Percentiles rank a stretch among this genome's conserved stretches.
Evolutionary conservation across 2,888 invertebrate genomes (phyloP).

Genomic region (Cyclophora punctaria): DNA sequence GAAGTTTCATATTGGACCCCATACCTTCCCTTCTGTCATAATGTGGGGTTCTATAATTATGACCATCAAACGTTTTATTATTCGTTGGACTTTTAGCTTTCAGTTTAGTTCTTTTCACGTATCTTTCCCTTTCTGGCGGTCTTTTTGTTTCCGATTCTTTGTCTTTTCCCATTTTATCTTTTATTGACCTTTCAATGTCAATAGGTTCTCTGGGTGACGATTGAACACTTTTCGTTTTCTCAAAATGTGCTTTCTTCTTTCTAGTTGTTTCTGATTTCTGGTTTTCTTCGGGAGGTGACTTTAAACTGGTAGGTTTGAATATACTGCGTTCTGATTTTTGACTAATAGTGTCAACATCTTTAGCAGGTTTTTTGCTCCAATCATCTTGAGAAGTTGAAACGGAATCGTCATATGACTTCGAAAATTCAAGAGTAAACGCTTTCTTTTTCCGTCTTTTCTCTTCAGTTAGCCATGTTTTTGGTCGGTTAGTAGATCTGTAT

Average conservation of each 20-base stretch:
- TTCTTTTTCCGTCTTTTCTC: conserved; percentile 82
- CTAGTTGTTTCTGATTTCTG: conserved; percentile 38
- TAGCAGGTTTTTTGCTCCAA: conserved; percentile 50
- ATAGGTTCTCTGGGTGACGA: conserved; percentile 59
- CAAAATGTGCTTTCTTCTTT: conserved; percentile 68
- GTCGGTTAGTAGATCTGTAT: conserved; percentile 58
- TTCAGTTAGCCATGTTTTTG: conserved; percentile 78
- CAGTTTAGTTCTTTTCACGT: conserved; percentile 64
- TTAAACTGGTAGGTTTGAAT: conserved; percentile 41
- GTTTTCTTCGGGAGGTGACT: conserved; percentile 56
- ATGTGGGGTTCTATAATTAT: conserved; percentile 52
- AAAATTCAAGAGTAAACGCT: conserved; percentile 85
- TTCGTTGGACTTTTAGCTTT: conserved; percentile 70
- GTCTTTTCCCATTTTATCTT: conserved; percentile 56
- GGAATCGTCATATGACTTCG: conserved; percentile 74
- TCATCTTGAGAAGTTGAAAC: conserved; percentile 70
- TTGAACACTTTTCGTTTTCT: conserved; percentile 59
- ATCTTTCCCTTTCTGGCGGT: conserved; percentile 60
- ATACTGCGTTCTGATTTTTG: conserved; percentile 47
- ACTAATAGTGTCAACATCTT: conserved; percentile 41
- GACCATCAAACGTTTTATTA: conserved; percentile 49
- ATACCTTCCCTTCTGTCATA: conserved; percentile 69
- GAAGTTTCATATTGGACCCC: conserved; percentile 69
- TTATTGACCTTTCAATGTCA: conserved; percentile 55
- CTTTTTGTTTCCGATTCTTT: conserved; percentile 55